Percentiles rank a stretch among this genome's conserved stretches.
Conservation (phyloP, 2,888 invertebrate genomes). For the Gymnosoma rotundatum region DNA sequence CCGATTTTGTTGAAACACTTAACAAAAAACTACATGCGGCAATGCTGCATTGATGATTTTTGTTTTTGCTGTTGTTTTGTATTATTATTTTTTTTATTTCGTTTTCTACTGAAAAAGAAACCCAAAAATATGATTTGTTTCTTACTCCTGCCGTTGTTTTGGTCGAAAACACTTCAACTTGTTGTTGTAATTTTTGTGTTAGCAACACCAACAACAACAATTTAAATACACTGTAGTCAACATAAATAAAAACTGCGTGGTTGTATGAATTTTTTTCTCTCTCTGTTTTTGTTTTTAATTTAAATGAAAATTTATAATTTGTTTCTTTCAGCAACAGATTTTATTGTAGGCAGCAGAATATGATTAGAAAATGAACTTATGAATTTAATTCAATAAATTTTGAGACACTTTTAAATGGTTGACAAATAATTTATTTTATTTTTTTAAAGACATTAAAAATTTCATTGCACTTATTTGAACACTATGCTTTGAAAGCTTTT, state of each 20-base stretch:
- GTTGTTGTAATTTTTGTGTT: constrained; percentile 36
- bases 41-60: constrained; percentile 38
- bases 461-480: constrained; percentile 52
- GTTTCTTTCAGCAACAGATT: constrained; percentile 1
- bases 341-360: constrained; percentile 54
- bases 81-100: constrained; percentile 27
- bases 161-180: constrained; percentile 35
- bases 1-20: constrained; percentile 57
- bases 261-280: constrained; percentile 57
- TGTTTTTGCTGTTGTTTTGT: constrained; percentile 28
- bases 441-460: constrained; percentile 31
- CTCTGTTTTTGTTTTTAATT: constrained; percentile 47
- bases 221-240: constrained; percentile 49
- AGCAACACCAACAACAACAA: constrained; percentile 33
- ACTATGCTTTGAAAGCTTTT: constrained; percentile 1
- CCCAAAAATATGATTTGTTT: constrained; percentile 45
- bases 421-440: not conserved
- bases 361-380: constrained; percentile 25
- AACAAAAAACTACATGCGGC: constrained; percentile 11
- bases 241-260: constrained; percentile 63
- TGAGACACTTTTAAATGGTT: constrained; percentile 40
- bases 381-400: constrained; percentile 51
- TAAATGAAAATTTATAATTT: not conserved
- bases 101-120: constrained; percentile 35
- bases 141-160: constrained; percentile 27